phyloP scores from a whole-genome alignment of 2,113 vertebrate species.

The Laticauda laticaudata region DNA sequence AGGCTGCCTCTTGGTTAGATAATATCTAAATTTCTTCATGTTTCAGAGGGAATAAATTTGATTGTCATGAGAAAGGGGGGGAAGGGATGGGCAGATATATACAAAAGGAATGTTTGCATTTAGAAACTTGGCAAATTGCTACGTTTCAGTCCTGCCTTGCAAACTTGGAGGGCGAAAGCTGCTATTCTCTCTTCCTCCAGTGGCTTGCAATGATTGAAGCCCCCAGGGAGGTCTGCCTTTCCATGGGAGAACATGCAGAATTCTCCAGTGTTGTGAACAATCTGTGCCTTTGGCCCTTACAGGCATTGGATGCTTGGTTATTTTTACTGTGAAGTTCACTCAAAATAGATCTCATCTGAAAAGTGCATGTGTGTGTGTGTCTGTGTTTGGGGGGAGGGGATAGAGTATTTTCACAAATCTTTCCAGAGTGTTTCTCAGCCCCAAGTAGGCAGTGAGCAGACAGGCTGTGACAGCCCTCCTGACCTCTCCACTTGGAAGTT shows the following conservation, averaged over 20 bases:
- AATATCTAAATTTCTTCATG: background rate
- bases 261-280: background rate
- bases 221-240: background rate
- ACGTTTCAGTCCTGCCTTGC: background rate
- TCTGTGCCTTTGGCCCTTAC: background rate
- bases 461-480: background rate
- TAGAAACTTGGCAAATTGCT: conserved; percentile 18
- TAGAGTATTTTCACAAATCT: background rate
- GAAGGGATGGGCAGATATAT: background rate
- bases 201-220: background rate
- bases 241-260: background rate
- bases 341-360: background rate
- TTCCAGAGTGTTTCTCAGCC: background rate
- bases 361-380: background rate
- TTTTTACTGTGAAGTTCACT: background rate
- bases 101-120: conserved; percentile 25
- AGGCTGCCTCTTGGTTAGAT: background rate
- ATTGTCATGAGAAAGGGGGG: background rate
- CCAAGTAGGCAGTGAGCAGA: background rate
- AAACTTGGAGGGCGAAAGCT: background rate
- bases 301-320: background rate
- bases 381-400: background rate
- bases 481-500: background rate
- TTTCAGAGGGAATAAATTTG: background rate
- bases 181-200: background rate